These are phyloP conservation scores for Origma solitaria DNA, from an alignment of 2,113 vertebrate genomes.

Conservation along the genomic window DNA sequence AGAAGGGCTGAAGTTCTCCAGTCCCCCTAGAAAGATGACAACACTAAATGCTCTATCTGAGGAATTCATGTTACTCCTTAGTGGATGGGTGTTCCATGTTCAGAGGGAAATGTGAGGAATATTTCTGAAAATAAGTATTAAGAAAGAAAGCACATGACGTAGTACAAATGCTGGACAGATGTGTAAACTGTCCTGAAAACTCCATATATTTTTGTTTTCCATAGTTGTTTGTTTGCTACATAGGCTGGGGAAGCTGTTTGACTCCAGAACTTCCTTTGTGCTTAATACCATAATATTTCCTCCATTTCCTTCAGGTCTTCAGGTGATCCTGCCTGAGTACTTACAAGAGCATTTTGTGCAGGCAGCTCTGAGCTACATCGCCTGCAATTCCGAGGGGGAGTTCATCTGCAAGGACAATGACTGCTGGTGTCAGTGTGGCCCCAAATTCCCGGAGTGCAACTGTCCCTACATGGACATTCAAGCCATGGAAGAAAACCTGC, in stretches of 20 bases:
- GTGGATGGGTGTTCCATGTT: neutral
- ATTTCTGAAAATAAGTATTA: neutral
- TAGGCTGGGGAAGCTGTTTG: neutral
- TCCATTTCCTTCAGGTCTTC: conserved; percentile 78
- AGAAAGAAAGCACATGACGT: neutral
- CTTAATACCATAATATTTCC: neutral
- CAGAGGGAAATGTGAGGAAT: neutral
- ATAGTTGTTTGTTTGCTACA: fast-evolving
- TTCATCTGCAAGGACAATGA: conserved; percentile 93
- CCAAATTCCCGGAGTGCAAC: conserved; percentile 92
- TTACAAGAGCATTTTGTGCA: conserved; percentile 90
- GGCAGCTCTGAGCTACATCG: conserved; percentile 93
- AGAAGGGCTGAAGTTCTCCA: neutral
- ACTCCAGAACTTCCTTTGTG: fast-evolving
- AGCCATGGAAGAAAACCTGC: conserved; percentile 92
- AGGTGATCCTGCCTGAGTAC: conserved; percentile 92
- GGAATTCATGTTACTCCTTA: neutral
- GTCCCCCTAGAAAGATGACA: neutral
- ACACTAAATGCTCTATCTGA: neutral
- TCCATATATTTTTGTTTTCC: neutral
- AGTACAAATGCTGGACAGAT: neutral
- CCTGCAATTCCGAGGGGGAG: conserved; percentile 93
- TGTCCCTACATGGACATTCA: conserved; percentile 97
- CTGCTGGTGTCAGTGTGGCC: conserved; percentile 93
- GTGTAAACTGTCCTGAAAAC: neutral